Evolutionary conservation across 1,140 invertebrate genomes (phyloP).

Genomic region (Mylabris phalerata): DNA sequence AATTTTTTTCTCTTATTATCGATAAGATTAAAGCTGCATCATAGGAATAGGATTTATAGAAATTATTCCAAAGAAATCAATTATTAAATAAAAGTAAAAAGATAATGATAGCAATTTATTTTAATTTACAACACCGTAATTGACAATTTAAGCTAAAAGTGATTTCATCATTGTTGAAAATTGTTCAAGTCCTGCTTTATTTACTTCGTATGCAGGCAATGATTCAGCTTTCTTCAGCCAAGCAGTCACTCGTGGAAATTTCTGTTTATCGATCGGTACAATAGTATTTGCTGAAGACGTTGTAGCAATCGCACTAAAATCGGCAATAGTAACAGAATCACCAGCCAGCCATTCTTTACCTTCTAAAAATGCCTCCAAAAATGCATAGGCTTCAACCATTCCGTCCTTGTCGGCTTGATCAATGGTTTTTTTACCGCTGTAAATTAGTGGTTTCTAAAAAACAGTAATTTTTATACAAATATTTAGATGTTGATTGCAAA

Average conservation of each 20-base stretch:
- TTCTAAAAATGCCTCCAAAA: constrained; percentile 24
- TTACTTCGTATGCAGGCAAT: constrained; percentile 12
- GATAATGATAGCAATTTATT: too few species aligned
- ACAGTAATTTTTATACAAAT: neutral
- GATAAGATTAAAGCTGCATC: too few species aligned
- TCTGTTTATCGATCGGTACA: constrained; percentile 14
- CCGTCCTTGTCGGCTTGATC: constrained; percentile 6
- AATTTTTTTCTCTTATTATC: too few species aligned
- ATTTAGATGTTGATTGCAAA: neutral
- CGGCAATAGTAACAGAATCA: constrained; percentile 26
- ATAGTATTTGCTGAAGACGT: constrained; percentile 8
- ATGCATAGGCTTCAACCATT: constrained; percentile 12
- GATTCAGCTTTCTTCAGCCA: constrained; percentile 20
- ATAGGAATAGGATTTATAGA: too few species aligned
- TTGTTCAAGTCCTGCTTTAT: neutral
- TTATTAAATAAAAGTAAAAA: too few species aligned
- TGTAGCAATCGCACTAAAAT: constrained; percentile 22
- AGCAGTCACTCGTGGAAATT: constrained; percentile 18
- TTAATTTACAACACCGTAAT: too few species aligned
- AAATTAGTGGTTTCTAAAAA: constrained; percentile 19
- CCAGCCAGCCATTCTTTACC: constrained; percentile 21
- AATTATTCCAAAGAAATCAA: too few species aligned
- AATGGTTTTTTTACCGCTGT: constrained; percentile 9
- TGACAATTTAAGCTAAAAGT: too few species aligned
- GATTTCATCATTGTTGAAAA: too few species aligned